Evolutionary conservation across 2,888 invertebrate species (phyloP), one percentile per base, ranked within the genome.

Genomic region (Sinodicranocentrus sp.): DNA sequence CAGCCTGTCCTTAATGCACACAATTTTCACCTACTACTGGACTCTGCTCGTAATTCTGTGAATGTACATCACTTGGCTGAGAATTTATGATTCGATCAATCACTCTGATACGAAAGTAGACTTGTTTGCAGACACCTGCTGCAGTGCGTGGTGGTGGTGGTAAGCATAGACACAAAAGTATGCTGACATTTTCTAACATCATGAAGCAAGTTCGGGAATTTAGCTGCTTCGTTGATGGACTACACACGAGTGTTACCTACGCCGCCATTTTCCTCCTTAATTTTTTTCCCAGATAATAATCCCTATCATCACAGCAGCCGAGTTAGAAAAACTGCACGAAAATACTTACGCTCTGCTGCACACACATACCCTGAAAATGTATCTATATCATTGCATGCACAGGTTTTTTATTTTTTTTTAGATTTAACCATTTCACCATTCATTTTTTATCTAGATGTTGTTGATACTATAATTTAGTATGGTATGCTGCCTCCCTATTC

Each of bases 391-490:
- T 54, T 54, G 15, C 21, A 59, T 52, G 52, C 48, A 33, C 33
- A 33, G 5, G 33, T 33, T 33, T 33, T 33, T 33, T 10, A 33
- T 3, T 3, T 54, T 75, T 52, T 70, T 54, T 2, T 33, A 43
- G 57, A 68, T 77, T 68, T 54, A 57, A 57, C 57, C 13, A 17
- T 63, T 33, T 63, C 25, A 48, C 15, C 48, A 48, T 71, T 43
- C 54, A 68, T 70, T 78, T 77, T 78, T 78, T 71, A 61, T 70
- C 59, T 78, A 5, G 15, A 43, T 21, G 26, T 26, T 70, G 67
- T 26, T 70, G 67, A 77, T 68, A 68, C 77, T 77, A 77, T 77
- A 77, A 77, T 77, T 77, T 77, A 59, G 57, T 68, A 77, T 59
- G 67, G 43, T 68, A 68, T 21, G 21, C 77, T 39, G 39, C 48